Conservation (phyloP, 2,113 vertebrate species). For the Actinemys pallida region DNA sequence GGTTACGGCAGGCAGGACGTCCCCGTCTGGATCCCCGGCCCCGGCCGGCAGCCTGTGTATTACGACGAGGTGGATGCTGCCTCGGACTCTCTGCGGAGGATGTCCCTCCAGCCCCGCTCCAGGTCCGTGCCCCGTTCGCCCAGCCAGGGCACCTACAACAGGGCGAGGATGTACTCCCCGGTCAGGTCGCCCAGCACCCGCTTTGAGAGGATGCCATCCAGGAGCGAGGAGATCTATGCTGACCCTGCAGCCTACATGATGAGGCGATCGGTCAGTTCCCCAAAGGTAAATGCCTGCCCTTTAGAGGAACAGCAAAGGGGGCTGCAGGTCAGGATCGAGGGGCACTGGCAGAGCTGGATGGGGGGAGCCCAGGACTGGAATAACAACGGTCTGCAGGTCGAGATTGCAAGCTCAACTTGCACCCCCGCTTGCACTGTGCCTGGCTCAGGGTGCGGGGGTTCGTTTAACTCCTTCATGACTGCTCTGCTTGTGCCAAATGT, state of each 20-base stretch:
- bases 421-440: background rate
- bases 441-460: background rate
- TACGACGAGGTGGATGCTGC: slow-evolving; percentile 83
- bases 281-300: slow-evolving; percentile 84
- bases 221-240: slow-evolving; percentile 86
- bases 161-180: slow-evolving; percentile 86
- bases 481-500: background rate
- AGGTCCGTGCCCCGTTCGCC: slow-evolving; percentile 94
- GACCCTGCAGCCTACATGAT: slow-evolving; percentile 88
- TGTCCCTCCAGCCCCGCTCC: slow-evolving; percentile 94
- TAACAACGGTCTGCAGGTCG: background rate
- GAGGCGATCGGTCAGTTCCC: slow-evolving; percentile 92
- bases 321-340: background rate
- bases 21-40: slow-evolving; percentile 75
- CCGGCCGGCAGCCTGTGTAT: slow-evolving; percentile 72
- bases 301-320: background rate
- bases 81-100: slow-evolving; percentile 84
- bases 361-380: background rate
- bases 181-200: slow-evolving; percentile 87
- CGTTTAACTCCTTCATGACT: accelerated
- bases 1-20: slow-evolving; percentile 73
- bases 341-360: background rate
- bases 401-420: background rate
- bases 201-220: slow-evolving; percentile 83
- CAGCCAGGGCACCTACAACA: slow-evolving; percentile 87